Percentiles rank a stretch among this genome's conserved stretches.
These are phyloP conservation scores for Etheostoma perlongum DNA, from an alignment of 2,797 vertebrate genomes.

Conservation along the genomic window DNA sequence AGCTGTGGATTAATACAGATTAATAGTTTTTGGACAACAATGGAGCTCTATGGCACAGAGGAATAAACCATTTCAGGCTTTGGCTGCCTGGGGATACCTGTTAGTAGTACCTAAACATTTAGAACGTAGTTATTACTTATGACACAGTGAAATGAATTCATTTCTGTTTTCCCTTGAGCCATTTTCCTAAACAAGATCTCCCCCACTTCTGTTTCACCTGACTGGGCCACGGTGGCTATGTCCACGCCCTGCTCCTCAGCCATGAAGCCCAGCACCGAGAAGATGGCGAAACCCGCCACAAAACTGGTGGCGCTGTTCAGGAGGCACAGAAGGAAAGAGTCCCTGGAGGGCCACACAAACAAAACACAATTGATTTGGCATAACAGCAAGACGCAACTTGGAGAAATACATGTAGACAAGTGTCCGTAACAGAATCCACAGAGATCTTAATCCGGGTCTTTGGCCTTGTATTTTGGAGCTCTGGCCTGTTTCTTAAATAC, in stretches of 20 bases:
- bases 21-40: too few species aligned
- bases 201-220: conserved; percentile 76
- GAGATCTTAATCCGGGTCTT: conserved; percentile 8
- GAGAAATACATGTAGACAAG: not conserved
- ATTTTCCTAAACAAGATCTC: not conserved
- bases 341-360: conserved; percentile 78
- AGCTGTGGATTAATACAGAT: not conserved
- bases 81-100: not conserved
- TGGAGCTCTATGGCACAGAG: not conserved
- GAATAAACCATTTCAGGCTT: not conserved
- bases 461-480: conserved; percentile 16
- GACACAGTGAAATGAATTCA: not conserved
- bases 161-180: not conserved
- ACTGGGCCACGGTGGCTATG: conserved; percentile 89
- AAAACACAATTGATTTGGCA: not conserved
- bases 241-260: conserved; percentile 88
- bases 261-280: conserved; percentile 96
- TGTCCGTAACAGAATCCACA: not conserved
- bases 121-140: too few species aligned
- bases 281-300: conserved; percentile 93
- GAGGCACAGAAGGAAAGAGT: conserved; percentile 90
- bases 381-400: not conserved
- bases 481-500: conserved; percentile 15
- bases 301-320: conserved; percentile 94
- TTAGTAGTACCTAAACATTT: not conserved